Evolutionary conservation across 2,797 vertebrate species (phyloP).

Genomic region (Rhyacichthys aspro): DNA sequence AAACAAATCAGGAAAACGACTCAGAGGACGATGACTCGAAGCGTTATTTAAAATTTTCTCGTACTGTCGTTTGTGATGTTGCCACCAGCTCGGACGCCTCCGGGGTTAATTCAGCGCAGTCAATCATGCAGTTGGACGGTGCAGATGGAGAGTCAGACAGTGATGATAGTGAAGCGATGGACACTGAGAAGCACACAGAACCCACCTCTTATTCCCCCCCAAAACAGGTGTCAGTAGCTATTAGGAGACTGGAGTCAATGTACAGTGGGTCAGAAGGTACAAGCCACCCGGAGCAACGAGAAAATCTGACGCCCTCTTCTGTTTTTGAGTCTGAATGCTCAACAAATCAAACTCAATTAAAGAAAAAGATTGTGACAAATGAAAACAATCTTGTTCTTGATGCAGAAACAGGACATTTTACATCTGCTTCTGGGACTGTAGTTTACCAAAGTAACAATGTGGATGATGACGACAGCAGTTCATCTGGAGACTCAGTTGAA

Average conservation of each 20-base stretch:
- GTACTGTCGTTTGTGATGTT: conserved; percentile 80
- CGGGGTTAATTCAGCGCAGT: conserved; percentile 57
- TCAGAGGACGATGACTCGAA: conserved; percentile 77
- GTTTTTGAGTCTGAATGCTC: conserved; percentile 36
- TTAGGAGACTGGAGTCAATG: conserved; percentile 59
- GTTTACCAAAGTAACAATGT: conserved; percentile 13
- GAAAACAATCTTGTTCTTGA: conserved; percentile 51
- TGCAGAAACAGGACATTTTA: conserved; percentile 64
- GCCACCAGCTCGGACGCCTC: conserved; percentile 52
- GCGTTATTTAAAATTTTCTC: conserved; percentile 82
- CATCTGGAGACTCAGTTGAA: conserved; percentile 50
- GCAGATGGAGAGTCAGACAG: conserved; percentile 89
- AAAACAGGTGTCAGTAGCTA: conserved; percentile 55
- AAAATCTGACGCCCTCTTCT: conserved; percentile 12
- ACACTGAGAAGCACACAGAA: conserved; percentile 31
- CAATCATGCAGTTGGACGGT: conserved; percentile 88
- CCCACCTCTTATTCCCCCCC: conserved; percentile 47
- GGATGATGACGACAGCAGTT: conserved; percentile 47
- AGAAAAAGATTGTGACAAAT: conserved; percentile 32
- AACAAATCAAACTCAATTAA: conserved; percentile 13
- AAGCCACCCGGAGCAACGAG: conserved; percentile 20
- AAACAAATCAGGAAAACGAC: conserved; percentile 22
- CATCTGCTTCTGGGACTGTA: conserved; percentile 33
- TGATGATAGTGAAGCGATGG: conserved; percentile 70
- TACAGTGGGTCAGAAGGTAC: conserved; percentile 33